Conservation (phyloP, 35 echinoderm and acorn worm genomes). For the Anneissia japonica region DNA sequence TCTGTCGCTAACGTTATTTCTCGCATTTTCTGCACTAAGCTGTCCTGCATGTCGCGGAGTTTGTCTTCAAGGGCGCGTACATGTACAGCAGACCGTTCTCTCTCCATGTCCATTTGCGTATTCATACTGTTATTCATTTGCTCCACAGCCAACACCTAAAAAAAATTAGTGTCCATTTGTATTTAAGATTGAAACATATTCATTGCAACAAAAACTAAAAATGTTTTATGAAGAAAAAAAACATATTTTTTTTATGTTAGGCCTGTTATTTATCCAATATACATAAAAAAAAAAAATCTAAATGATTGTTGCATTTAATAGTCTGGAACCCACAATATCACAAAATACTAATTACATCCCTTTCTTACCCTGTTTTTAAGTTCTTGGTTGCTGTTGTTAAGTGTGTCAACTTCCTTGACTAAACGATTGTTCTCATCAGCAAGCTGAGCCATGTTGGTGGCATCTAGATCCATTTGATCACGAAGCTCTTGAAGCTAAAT, state of each 20-base stretch:
- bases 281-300: too few relatives aligned
- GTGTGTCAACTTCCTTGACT: constrained; percentile 42
- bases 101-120: constrained; percentile 34
- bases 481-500: constrained; percentile 68
- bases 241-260: too few relatives aligned
- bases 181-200: not conserved
- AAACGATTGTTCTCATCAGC: constrained; percentile 64
- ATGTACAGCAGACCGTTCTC: constrained; percentile 50
- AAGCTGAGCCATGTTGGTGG: constrained; percentile 57
- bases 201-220: not conserved
- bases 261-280: too few relatives aligned
- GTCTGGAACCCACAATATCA: too few relatives aligned
- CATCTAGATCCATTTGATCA: constrained; percentile 77
- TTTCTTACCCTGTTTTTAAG: constrained; percentile 27
- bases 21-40: constrained; percentile 82
- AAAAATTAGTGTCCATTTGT: not conserved
- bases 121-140: constrained; percentile 47
- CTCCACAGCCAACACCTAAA: constrained; percentile 55
- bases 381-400: constrained; percentile 19
- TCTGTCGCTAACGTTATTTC: constrained; percentile 75
- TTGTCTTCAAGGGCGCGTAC: constrained; percentile 86
- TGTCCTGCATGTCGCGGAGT: constrained; percentile 72
- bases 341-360: too few relatives aligned
- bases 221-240: too few relatives aligned
- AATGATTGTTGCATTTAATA: too few relatives aligned